These are phyloP conservation scores for Hemiscyllium ocellatum DNA, from an alignment of 2,113 vertebrate genomes.

Conservation along the genomic window DNA sequence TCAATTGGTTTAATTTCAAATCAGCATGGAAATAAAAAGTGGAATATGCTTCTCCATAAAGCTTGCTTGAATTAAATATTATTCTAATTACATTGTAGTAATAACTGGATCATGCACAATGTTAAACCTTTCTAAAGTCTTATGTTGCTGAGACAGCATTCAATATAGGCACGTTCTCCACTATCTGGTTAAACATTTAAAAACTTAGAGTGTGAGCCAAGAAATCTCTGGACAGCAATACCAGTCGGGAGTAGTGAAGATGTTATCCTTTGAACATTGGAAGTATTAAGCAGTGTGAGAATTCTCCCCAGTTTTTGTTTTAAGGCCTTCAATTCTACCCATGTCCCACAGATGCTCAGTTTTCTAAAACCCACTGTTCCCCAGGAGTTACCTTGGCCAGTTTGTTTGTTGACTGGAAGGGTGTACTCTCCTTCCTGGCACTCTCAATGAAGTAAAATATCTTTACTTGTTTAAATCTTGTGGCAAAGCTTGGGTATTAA, in stretches of 20 bases:
- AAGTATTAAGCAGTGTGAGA: not conserved
- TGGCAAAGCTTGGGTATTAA: not conserved
- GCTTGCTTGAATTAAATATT: not conserved
- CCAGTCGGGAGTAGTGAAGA: not conserved
- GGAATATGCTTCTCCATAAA: not conserved
- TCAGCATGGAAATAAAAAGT: conserved; percentile 10
- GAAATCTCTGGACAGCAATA: not conserved
- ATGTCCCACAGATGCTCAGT: not conserved
- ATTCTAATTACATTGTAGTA: conserved; percentile 19
- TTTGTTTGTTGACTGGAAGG: not conserved
- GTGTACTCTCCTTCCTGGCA: not conserved
- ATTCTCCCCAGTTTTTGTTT: not conserved
- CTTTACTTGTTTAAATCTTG: not conserved
- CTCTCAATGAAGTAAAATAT: not conserved
- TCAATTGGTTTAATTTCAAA: not conserved
- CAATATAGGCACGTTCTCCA: not conserved
- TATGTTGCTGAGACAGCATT: not conserved
- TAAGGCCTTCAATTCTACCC: not conserved
- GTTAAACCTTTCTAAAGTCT: not conserved
- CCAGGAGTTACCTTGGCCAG: not conserved
- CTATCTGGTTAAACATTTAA: not conserved
- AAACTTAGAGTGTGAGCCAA: not conserved
- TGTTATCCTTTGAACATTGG: not conserved
- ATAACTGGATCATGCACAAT: no score
- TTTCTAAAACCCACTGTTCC: not conserved